Base-by-base conservation (phyloP, 1,140 invertebrate genomes). In the Pygmarrhopalites habei region DNA sequence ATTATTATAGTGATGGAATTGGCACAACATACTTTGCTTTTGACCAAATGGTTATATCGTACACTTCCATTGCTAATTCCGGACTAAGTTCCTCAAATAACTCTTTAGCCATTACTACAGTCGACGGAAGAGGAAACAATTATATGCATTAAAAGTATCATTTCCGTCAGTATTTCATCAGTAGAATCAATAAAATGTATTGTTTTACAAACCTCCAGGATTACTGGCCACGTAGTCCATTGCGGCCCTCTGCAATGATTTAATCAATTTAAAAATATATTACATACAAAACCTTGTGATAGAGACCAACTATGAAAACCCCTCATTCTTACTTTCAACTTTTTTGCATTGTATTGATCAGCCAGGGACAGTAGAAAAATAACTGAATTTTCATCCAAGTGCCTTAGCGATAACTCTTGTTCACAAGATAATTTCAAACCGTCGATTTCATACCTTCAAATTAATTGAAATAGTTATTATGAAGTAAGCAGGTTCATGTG, bases 301-400 rank as follows among this genome's bases (percentile, higher is more conserved):
- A 49, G 46, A 12, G 19, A 49, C 23, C 7, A 14, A 19, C 5
- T 49, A 49, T 15, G 19, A 49, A 49, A 14, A 19, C 10, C 46
- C 7, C n/a, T n/a, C n/a, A n/a, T n/a, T 23, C 70, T 78, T 73
- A 84, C 82, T 75, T 80, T 82, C 29, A 86, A 74, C 10, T 75
- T 74, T 52, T 77, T 79, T 28, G 82, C 82, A 73, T 82, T 81
- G 66, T 82, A 84, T 64, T 84, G 83, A 75, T 86, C 84, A 7
- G 83, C 83, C 65, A 86, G 79, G 58, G 81, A 82, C 26, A 86
- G 73, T 4, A 86, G 77, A 72, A 82, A 85, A 43, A 86, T 75
- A 1, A 82, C 83, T 0, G 82, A 82, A 44, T 85, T 82, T 57
- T 82, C 78, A 74, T 85, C 83, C 44, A 86, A 78, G 65, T 80